Percentiles rank a stretch among this genome's conserved stretches.
phyloP scores from a whole-genome alignment of 2,113 vertebrate genomes.

The Cyphotilapia sp. region DNA sequence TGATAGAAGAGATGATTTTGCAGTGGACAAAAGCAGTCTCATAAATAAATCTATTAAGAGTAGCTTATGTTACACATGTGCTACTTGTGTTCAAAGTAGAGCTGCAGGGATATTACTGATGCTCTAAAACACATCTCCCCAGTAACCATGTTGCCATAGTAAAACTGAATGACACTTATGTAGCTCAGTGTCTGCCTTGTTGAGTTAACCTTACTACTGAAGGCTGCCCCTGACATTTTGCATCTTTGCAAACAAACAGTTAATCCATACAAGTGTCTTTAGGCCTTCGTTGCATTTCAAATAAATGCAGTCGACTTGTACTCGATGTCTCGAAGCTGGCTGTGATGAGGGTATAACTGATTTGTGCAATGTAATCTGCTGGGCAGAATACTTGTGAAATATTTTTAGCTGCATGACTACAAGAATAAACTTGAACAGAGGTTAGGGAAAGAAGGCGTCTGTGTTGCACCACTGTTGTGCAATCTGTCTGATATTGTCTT shows the following conservation, averaged over 20 bases:
- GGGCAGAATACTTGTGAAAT: slow-evolving; percentile 4
- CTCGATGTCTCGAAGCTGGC: background rate
- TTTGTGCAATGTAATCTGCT: background rate
- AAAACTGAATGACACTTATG: background rate
- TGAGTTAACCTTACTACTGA: background rate
- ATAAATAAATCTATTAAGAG: background rate
- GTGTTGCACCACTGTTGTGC: background rate
- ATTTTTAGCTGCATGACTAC: background rate
- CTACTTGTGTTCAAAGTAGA: background rate
- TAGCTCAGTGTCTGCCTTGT: background rate
- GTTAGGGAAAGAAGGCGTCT: background rate
- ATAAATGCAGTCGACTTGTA: background rate
- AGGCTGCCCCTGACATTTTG: slow-evolving; percentile 5
- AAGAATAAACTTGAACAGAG: slow-evolving; percentile 27
- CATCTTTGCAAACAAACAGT: slow-evolving; percentile 15
- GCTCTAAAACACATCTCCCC: background rate
- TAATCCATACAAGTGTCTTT: background rate
- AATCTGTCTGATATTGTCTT: background rate
- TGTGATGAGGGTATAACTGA: background rate
- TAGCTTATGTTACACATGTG: background rate
- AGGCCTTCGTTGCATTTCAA: background rate
- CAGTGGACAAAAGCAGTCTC: background rate
- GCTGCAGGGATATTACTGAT: background rate
- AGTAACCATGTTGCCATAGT: background rate
- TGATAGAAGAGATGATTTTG: background rate